Evolutionary conservation across 2,888 invertebrate genomes (phyloP), one percentile per base, ranked within the genome.

Genomic region (Heliconius ethilla): DNA sequence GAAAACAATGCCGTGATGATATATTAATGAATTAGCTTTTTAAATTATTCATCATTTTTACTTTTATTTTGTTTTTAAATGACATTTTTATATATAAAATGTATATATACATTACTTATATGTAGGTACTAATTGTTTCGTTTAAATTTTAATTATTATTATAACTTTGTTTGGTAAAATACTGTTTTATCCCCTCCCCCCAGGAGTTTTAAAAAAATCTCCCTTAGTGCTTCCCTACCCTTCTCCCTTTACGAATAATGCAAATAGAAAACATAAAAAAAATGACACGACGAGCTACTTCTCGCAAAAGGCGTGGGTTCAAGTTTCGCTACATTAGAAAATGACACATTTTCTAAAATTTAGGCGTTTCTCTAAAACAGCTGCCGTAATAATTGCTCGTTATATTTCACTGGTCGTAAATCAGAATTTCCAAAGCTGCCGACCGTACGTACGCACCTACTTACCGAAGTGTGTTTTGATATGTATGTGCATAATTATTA

Each of bases 1-100:
- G 59, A 81, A 78, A 81, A 81, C 81, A 80, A 79, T 70, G n/a
- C 59, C 51, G 55, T 51, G 63, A 74, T 62, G 70, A 72, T 51
- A 33, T 63, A 51, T 65, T 72, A 74, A 67, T 77, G 77, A 74
- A 27, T 72, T 66, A 27, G 37, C 29, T 66, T 66, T 72, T 37
- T n/a, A 70, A 33, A 59, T 33, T 69, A 69, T 69, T 59, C 37
- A 59, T 25, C 33, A 55, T n/a, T 29, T 40, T n/a, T 33, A 59
- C 3, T 72, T 59, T 59, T 37, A 15, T 55, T 55, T 59, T 22
- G 9, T n/a, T 11, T 59, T 22, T 0, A 18, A 51, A 51, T 18
- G 9, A 51, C 2, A 51, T 51, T 22, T 22, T 51, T 51, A 51
- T 51, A 51, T 18, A 18, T 51, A 10, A 6, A 29, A 29, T 29